Conservation (phyloP, 2,888 invertebrate species). For the Catocala nupta region DNA sequence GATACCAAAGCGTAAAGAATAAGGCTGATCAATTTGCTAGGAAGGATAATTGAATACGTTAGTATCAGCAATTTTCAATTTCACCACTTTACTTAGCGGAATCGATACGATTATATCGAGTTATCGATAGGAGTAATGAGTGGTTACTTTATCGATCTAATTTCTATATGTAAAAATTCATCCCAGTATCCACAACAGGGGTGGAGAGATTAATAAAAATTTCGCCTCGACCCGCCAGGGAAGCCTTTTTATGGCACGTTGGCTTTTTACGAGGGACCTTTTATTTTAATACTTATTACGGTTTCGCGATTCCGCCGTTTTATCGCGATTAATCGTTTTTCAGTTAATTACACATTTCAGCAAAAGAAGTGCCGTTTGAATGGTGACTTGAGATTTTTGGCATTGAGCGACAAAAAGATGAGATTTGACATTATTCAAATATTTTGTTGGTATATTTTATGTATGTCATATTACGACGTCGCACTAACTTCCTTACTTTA, state of each 20-base stretch:
- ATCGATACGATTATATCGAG: constrained; percentile 21
- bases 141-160: constrained; percentile 66
- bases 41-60: too few species aligned
- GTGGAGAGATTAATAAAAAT: constrained; percentile 83
- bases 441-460: too few species aligned
- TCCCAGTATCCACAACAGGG: constrained; percentile 66
- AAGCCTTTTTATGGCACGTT: constrained; percentile 80
- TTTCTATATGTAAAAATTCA: constrained; percentile 75
- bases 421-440: neutral
- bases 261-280: constrained; percentile 80
- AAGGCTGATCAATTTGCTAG: too few species aligned
- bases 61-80: too few species aligned
- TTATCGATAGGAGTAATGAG: constrained; percentile 44
- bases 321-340: constrained; percentile 78
- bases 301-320: constrained; percentile 77
- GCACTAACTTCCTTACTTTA: too few species aligned
- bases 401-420: constrained; percentile 9
- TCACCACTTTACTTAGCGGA: neutral
- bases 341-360: constrained; percentile 72
- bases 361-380: constrained; percentile 56
- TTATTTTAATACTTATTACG: constrained; percentile 82
- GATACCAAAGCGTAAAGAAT: too few species aligned
- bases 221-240: constrained; percentile 73
- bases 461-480: too few species aligned
- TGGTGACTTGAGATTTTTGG: constrained; percentile 41